Evolutionary conservation across 1,140 invertebrate species (phyloP).

Genomic region (Dinoponera quadriceps): DNA sequence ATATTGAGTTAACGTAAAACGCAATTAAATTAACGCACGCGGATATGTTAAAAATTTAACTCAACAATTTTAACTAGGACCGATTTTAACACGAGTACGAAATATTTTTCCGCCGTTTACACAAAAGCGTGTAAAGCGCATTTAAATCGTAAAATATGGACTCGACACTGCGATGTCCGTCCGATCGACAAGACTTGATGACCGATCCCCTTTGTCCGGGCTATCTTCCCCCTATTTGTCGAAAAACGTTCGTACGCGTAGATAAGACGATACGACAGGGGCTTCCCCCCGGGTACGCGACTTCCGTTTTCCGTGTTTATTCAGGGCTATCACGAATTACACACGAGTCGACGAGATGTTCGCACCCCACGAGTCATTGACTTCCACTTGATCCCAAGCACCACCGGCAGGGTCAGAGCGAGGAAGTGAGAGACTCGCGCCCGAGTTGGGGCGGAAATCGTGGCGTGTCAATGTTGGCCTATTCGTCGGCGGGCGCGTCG

Average conservation of each 20-base stretch:
- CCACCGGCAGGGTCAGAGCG: neutral
- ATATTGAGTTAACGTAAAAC: too few relatives aligned
- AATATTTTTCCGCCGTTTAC: neutral
- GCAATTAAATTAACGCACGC: too few relatives aligned
- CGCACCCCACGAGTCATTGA: conserved; percentile 51
- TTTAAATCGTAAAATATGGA: neutral
- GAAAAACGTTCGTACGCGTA: conserved; percentile 15
- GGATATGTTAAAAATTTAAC: too few relatives aligned
- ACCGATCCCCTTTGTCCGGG: neutral
- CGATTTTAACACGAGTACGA: too few relatives aligned
- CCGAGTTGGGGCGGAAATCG: conserved; percentile 62
- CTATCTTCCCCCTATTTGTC: conserved; percentile 7
- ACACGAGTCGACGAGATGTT: conserved; percentile 33
- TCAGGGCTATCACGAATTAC: conserved; percentile 45
- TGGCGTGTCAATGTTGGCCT: conserved; percentile 68
- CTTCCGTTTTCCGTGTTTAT: conserved; percentile 50
- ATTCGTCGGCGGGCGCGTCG: conserved; percentile 62
- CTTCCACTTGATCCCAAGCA: conserved; percentile 44
- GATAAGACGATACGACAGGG: conserved; percentile 36
- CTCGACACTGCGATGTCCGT: neutral
- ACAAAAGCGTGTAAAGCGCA: neutral
- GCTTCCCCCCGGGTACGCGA: conserved; percentile 3
- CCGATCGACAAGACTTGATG: neutral
- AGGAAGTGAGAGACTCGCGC: neutral
- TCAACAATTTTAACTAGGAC: too few relatives aligned